Evolutionary conservation across 2,797 vertebrate species (phyloP), one percentile per base, ranked within the genome.

Genomic region (Buphagus erythrorhynchus): DNA sequence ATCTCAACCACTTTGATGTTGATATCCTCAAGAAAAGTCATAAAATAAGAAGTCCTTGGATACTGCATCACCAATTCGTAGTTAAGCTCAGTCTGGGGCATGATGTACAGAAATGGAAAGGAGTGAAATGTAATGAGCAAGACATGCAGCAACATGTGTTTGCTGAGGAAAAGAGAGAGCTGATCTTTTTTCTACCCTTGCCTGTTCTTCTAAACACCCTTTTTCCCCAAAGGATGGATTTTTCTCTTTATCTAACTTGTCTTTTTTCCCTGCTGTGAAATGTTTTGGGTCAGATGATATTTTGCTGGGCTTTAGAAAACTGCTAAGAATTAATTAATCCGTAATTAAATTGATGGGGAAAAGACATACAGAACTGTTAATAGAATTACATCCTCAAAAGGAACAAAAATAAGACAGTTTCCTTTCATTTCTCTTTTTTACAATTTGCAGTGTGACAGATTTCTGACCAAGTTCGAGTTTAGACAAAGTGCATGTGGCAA

Each of bases 211-310:
- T 85, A 61, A 96, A 74, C 62, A 87, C 25, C 7, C n/a, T 69
- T 91, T 94, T 82, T 55, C n/a, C 2, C 85, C n/a, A 63, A 84
- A 79, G 76, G 73, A 68, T 73, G 74, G 52, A 82, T 95, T 96
- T 51, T 95, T 85, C 79, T 92, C 85, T 91, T 95, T 86, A 93
- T 97, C 90, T 95, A 76, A 76, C 31, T 91, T 76, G 59, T 72
- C 86, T 93, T 93, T 97, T 96, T 95, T 91, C 80, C 90, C 93
- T 94, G 83, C 95, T 96, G 95, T 94, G 93, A 95, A 96, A 92
- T 94, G 71, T 95, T 96, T 95, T 90, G 90, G 83, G 94, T 95
- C 90, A 95, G 87, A 88, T 46, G 66, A 76, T 90, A 82, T 73
- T 96, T 96, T 96, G 59, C 88, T 85, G 80, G 87, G 52, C 88